Base-by-base conservation (phyloP, 2,113 vertebrate species). In the Pollachius pollachius region DNA sequence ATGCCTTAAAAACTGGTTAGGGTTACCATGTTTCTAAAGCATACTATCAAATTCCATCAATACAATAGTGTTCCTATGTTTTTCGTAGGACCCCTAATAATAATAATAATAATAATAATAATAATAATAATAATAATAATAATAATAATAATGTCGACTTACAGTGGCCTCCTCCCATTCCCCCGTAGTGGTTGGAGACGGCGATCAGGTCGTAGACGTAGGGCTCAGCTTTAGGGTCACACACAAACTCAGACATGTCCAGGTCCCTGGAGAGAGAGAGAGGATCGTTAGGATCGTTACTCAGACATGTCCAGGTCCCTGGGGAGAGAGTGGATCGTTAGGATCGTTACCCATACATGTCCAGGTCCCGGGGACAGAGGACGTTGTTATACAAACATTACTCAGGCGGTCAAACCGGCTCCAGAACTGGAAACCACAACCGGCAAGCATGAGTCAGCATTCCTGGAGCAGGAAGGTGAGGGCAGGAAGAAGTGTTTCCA, bases 151-250 rank as follows among this genome's bases (percentile, higher is more conserved):
- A 0, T 18, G 3, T 18, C 19, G 83, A 97, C 96, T 98, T 84
- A 98, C 96, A 98, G 90, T 98, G 96, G 71, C 96, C 96, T 54
- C 96, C 96, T 61, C 96, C 96, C 96, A 98, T 96, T 91, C 94
- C 96, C 88, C 96, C 96, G 65, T 98, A 98, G 87, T 98, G 96
- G 92, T 98, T 98, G 68, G 96, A 97, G 77, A 98, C 94, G 0
- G 96, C 96, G 67, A 98, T 92, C 71, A 98, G 96, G 90, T 98
- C 96, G 17, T 98, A 98, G 21, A 94, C 74, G 0, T 95, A 98
- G 4, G 94, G 96, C 59, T 90, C 91, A 19, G 96, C 95, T 78
- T 93, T 94, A 0, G 90, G 94, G 80, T 98, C 94, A 0, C 94
- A 97, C 72, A 98, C 95, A 89, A 98, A 98, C 88, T 97, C 95